Conservation (phyloP, 35 echinoderm and acorn worm genomes). For the Nesometra sesokonis region DNA sequence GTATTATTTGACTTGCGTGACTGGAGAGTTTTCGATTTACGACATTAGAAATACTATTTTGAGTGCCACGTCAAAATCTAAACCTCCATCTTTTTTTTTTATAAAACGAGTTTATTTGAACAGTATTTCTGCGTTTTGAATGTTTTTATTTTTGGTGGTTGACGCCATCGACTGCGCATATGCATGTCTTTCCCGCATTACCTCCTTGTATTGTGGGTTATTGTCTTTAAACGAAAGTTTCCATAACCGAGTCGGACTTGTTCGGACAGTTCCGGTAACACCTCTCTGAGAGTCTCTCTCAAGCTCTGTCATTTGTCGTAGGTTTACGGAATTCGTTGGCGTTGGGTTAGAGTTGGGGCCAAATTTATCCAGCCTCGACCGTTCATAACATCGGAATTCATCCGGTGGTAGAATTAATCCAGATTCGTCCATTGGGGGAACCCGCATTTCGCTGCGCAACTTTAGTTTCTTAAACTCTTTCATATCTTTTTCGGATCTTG, state of each 20-base stretch:
- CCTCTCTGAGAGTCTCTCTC: conserved; percentile 70
- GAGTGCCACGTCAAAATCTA: too few species aligned
- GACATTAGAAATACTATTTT: too few species aligned
- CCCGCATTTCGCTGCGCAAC: conserved; percentile 81
- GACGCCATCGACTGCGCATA: neutral
- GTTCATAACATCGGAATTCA: conserved; percentile 54
- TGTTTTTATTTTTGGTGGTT: neutral
- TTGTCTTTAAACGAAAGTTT: conserved; percentile 86
- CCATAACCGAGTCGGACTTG: conserved; percentile 61
- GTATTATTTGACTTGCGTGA: too few species aligned
- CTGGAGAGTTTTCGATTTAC: too few species aligned
- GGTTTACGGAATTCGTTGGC: conserved; percentile 31
- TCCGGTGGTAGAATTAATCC: conserved; percentile 56
- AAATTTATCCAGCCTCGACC: conserved; percentile 10
- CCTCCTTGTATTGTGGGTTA: conserved; percentile 62
- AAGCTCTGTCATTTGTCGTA: conserved; percentile 53
- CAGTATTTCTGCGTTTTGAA: neutral
- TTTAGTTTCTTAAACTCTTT: conserved; percentile 79
- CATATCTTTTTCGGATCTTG: conserved; percentile 51
- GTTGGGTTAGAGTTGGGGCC: conserved; percentile 18
- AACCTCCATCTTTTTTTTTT: too few species aligned
- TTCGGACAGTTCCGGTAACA: conserved; percentile 48
- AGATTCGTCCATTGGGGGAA: conserved; percentile 53
- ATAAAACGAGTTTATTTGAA: neutral
- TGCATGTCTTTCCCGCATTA: conserved; percentile 12